Evolutionary conservation across 1,140 invertebrate genomes (phyloP), one percentile per base, ranked within the genome.

Genomic region (Drosophila navojoa): DNA sequence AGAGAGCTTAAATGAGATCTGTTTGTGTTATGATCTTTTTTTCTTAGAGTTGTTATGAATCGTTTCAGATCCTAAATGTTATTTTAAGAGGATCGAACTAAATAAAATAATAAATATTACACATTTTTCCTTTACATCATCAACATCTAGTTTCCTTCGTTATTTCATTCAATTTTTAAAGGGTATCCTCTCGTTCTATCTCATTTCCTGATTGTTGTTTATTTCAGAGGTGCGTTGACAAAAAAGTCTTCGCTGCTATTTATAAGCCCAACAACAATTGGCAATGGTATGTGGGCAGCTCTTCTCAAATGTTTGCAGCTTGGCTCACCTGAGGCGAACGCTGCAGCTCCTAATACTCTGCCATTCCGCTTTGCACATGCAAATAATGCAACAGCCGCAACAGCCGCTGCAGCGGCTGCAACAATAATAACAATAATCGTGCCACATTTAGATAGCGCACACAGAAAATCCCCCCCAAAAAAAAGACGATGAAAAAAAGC

Each of bases 401-500:
- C 27, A 1, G 27, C 6, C 6, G 29, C 32, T 52, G n/a, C 68
- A 9, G 25, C 29, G n/a, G 50, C 59, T 44, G 76, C 79, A 64
- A 71, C 80, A 89, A 81, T 87, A 90, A 90, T 87, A 90, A 90
- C 80, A 87, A 90, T 90, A 90, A 90, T 87, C 77, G 84, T 81
- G 84, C 75, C 74, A 87, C 76, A 90, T 84, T 90, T 85, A 90
- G 84, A 89, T 90, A 89, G 70, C 77, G 57, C 52, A 63, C 40
- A 45, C 32, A 68, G 63, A 32, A 19, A 19, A 49, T 16, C 11
- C 19, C 11, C 19, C 19, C 19, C 19, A 22, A 22, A 22, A n/a
- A n/a, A 61, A 27, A 19, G 19, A 22, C 19, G 19, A 22, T 22
- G 19, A 52, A 55, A 32, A 71, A 71, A 54, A 71, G 10, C 9